Conservation (phyloP, 2,113 vertebrate species). For the Myanophis thanlyinensis region DNA sequence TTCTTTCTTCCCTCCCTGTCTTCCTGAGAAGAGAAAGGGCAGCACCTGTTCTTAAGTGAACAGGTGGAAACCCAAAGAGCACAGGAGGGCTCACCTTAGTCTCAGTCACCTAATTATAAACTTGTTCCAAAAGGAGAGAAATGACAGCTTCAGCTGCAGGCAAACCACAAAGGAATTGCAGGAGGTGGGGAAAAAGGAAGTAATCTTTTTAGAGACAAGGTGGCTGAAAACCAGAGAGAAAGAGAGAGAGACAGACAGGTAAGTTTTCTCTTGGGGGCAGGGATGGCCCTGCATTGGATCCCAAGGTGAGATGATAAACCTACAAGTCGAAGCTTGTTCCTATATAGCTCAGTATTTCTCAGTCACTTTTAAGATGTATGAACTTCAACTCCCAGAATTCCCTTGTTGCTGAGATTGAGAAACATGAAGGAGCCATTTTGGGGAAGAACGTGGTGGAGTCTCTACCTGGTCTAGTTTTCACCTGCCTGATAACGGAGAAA, state of each 20-base stretch:
- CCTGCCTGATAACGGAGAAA: not conserved
- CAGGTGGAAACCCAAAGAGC: not conserved
- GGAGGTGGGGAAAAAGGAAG: not conserved
- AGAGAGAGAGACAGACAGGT: not conserved
- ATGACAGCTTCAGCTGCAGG: not conserved
- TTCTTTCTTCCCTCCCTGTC: not conserved
- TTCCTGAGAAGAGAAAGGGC: not conserved
- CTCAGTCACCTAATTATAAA: not conserved
- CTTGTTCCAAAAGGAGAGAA: not conserved
- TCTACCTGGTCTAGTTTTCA: not conserved
- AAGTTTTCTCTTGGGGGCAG: not conserved
- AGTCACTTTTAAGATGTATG: not conserved
- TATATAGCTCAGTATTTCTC: not conserved
- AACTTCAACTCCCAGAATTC: not conserved
- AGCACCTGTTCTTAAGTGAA: not conserved
- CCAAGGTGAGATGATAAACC: not conserved
- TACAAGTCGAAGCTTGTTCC: not conserved
- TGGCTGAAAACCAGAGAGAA: not conserved
- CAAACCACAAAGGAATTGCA: not conserved
- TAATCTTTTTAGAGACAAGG: not conserved
- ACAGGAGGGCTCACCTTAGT: not conserved
- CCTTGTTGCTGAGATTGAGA: not conserved
- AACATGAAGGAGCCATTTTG: not conserved
- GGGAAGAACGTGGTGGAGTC: not conserved
- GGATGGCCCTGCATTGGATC: not conserved